phyloP scores from a whole-genome alignment of 2,797 vertebrate genomes.

The Notolabrus celidotus region DNA sequence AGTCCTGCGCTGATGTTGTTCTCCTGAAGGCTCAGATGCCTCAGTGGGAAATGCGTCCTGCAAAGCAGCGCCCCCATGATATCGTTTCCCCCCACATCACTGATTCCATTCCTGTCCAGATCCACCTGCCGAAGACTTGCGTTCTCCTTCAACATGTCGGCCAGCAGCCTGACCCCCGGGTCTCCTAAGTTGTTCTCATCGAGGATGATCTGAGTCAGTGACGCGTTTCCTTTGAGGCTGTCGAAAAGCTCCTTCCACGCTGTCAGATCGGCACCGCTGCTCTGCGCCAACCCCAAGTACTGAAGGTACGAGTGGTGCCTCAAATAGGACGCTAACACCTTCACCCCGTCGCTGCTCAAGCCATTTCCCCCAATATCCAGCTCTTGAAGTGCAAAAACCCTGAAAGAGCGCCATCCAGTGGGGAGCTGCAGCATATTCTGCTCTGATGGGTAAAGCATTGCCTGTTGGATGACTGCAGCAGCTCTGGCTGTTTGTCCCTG shows the following conservation, averaged over 20 bases:
- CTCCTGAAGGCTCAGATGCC: slow-evolving; percentile 83
- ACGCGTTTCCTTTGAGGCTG: slow-evolving; percentile 81
- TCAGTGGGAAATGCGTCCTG: slow-evolving; percentile 67
- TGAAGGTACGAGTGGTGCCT: slow-evolving; percentile 81
- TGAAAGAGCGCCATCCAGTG: slow-evolving; percentile 58
- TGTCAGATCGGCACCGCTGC: slow-evolving; percentile 64
- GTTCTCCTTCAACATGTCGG: slow-evolving; percentile 79
- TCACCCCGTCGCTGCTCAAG: slow-evolving; percentile 79
- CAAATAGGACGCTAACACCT: slow-evolving; percentile 81
- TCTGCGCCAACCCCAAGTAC: slow-evolving; percentile 86
- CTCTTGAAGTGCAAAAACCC: slow-evolving; percentile 77
- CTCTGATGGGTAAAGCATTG: slow-evolving; percentile 43
- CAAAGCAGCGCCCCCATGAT: slow-evolving; percentile 78
- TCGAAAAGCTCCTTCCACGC: slow-evolving; percentile 86
- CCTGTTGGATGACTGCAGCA: slow-evolving; percentile 57
- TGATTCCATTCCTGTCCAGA: slow-evolving; percentile 83
- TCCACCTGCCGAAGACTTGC: slow-evolving; percentile 80
- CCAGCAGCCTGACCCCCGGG: slow-evolving; percentile 82
- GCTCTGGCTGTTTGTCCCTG: slow-evolving; percentile 71
- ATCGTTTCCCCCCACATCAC: slow-evolving; percentile 84
- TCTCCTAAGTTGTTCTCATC: slow-evolving; percentile 86
- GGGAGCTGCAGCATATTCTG: slow-evolving; percentile 51
- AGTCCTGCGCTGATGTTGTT: slow-evolving; percentile 82
- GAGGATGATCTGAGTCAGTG: slow-evolving; percentile 81
- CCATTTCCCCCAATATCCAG: slow-evolving; percentile 88